Conservation (phyloP, 2,797 vertebrate species). For the Gila robusta region DNA sequence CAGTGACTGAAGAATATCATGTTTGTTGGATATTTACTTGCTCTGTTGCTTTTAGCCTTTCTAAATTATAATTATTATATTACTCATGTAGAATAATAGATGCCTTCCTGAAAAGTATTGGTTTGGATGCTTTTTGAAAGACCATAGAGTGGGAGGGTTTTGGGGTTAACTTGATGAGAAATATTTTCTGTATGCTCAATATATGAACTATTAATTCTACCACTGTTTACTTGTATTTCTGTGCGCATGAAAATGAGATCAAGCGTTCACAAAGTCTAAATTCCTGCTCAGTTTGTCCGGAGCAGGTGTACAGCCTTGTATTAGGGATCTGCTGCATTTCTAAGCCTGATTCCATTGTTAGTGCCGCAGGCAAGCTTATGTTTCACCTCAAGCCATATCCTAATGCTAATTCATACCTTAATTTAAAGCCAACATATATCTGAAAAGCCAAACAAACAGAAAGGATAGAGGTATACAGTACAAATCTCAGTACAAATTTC, state of each 20-base stretch:
- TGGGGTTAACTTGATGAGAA: background rate
- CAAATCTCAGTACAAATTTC: background rate
- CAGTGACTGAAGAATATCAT: background rate
- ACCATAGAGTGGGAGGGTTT: background rate
- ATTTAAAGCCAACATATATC: conserved; percentile 48
- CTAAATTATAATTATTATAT: background rate
- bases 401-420: conserved; percentile 46
- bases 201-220: background rate
- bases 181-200: background rate
- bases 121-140: background rate
- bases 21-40: background rate
- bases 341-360: conserved; percentile 17
- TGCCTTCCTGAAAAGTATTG: background rate
- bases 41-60: background rate
- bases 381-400: conserved; percentile 57
- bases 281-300: background rate
- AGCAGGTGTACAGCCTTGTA: conserved; percentile 11
- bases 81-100: background rate
- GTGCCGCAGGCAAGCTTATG: conserved; percentile 53
- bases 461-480: background rate
- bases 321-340: background rate
- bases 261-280: conserved; percentile 5
- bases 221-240: background rate
- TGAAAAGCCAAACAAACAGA: conserved; percentile 15
- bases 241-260: conserved; percentile 5